phyloP scores from a whole-genome alignment of 2,113 vertebrate genomes.

The Petrocephalus microphthalmus region DNA sequence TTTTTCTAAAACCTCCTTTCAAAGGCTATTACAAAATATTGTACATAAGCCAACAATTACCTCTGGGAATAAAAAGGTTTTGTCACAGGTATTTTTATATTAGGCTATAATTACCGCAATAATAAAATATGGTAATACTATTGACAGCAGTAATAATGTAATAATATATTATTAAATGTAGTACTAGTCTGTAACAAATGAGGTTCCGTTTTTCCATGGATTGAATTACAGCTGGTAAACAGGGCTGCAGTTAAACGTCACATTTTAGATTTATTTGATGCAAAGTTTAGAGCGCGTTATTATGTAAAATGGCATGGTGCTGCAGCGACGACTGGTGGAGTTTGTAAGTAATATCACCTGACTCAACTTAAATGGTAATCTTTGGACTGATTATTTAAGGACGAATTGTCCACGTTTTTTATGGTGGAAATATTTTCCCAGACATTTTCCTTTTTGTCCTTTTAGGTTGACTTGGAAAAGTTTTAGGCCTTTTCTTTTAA shows the following conservation, averaged over 20 bases:
- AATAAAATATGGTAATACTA: not conserved
- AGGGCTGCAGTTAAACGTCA: not conserved
- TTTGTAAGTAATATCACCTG: not conserved
- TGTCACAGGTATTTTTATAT: not conserved
- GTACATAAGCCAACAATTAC: not conserved
- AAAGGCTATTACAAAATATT: not conserved
- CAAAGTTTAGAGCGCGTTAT: not conserved
- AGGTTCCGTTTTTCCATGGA: not conserved
- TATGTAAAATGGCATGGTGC: not conserved
- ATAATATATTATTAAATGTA: not conserved
- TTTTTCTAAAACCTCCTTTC: not conserved
- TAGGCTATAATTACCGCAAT: not conserved
- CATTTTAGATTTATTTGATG: not conserved
- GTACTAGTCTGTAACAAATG: not conserved
- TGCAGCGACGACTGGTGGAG: not conserved
- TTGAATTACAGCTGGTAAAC: not conserved
- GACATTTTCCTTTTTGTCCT: constrained; percentile 38
- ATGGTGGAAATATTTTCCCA: constrained; percentile 26
- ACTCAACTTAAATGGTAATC: not conserved
- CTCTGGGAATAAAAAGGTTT: not conserved
- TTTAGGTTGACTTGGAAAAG: constrained; percentile 45
- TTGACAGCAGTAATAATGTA: not conserved
- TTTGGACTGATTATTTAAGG: not conserved
- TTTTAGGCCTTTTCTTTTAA: constrained; percentile 42
- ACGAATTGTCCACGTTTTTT: not conserved